These are phyloP conservation scores for Pantala flavescens DNA, from an alignment of 1,140 invertebrate genomes.

Conservation along the genomic window DNA sequence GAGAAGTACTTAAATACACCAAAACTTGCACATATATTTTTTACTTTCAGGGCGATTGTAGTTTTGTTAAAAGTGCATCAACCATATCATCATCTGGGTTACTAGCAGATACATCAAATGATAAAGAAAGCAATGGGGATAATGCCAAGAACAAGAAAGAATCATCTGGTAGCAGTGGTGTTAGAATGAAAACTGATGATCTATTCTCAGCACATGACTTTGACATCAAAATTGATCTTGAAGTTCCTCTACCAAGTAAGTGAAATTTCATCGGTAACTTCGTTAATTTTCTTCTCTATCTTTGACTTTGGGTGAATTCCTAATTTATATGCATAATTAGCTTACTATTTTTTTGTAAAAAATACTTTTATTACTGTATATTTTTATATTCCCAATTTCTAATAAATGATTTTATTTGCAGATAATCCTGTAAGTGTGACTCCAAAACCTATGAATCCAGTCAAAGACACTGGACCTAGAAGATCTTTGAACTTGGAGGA, in stretches of 20 bases:
- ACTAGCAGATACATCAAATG: no score
- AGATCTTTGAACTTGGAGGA: slow-evolving; percentile 90
- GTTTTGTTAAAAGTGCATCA: no score
- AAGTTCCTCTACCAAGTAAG: slow-evolving; percentile 69
- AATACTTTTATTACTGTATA: not conserved
- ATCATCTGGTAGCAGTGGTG: not conserved
- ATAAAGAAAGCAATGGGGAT: not conserved
- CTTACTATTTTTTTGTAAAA: no score
- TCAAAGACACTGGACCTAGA: slow-evolving; percentile 70
- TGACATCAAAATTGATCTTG: slow-evolving; percentile 89
- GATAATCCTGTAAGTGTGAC: slow-evolving; percentile 59
- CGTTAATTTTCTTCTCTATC: not conserved
- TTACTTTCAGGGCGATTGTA: no score
- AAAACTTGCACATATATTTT: no score
- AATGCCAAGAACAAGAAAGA: not conserved
- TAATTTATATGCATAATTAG: no score
- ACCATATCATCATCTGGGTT: no score
- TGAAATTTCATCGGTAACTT: slow-evolving; percentile 22
- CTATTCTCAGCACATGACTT: slow-evolving; percentile 92
- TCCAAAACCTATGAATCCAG: slow-evolving; percentile 58
- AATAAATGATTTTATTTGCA: slow-evolving; percentile 32
- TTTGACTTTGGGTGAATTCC: no score
- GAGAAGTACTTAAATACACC: no score
- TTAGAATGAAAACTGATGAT: slow-evolving; percentile 38
- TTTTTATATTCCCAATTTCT: slow-evolving; percentile 17